Conservation (phyloP, 2,888 invertebrate genomes). For the Ichneumoninae sp. region DNA sequence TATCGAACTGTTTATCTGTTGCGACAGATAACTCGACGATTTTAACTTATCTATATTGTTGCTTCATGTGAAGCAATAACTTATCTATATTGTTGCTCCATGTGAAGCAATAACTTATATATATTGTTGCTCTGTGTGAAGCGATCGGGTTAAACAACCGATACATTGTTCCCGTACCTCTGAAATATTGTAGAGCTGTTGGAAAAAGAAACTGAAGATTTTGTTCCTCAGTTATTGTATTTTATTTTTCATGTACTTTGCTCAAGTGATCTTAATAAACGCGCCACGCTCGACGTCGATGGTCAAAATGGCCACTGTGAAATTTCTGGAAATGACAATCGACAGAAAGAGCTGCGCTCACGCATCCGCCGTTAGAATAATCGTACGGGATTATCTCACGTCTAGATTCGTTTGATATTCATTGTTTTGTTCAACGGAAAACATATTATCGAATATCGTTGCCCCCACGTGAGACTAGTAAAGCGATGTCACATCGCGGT, state of each 20-base stretch:
- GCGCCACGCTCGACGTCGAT: not conserved
- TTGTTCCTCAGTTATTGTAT: not conserved
- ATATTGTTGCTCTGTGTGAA: not conserved
- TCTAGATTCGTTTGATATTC: not conserved
- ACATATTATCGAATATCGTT: too few species aligned
- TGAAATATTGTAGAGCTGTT: not conserved
- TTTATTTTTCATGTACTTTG: not conserved
- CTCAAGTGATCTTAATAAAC: not conserved
- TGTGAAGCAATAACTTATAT: not conserved
- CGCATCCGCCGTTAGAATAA: not conserved
- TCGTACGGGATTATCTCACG: not conserved
- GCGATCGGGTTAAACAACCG: not conserved
- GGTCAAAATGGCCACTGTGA: not conserved
- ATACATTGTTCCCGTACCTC: not conserved
- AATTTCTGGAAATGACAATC: too few species aligned
- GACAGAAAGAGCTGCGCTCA: not conserved
- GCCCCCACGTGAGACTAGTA: too few species aligned
- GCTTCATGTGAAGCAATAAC: too few species aligned
- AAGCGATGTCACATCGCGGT: too few species aligned
- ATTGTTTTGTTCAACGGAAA: not conserved
- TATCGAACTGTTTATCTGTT: not conserved
- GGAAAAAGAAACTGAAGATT: not conserved
- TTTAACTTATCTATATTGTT: not conserved
- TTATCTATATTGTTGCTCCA: not conserved
- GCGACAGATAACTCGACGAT: not conserved